These are phyloP conservation scores for Platorchestia sp. DNA, from an alignment of 1,140 invertebrate genomes.

Conservation along the genomic window DNA sequence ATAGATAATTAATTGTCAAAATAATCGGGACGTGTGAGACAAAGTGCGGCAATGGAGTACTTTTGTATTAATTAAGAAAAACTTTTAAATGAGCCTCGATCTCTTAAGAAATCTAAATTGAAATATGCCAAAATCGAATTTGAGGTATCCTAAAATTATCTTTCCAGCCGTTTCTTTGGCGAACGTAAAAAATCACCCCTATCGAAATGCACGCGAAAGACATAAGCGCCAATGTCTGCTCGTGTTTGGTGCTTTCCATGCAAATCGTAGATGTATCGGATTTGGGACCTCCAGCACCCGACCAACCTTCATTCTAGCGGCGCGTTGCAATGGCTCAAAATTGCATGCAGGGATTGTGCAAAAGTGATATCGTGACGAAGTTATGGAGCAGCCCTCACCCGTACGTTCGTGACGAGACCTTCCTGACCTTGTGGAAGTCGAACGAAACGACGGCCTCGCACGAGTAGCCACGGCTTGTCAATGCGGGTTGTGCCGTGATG, in stretches of 20 bases:
- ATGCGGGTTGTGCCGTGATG: neutral
- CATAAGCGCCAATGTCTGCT: neutral
- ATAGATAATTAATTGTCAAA: neutral
- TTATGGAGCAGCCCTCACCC: neutral
- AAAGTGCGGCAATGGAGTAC: too few relatives aligned
- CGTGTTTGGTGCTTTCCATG: neutral
- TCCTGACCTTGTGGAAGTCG: slow-evolving; percentile 2
- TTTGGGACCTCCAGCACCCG: neutral
- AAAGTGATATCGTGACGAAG: neutral
- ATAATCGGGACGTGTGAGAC: neutral
- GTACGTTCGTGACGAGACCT: neutral
- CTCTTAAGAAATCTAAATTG: neutral
- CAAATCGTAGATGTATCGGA: too few relatives aligned
- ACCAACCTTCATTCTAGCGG: neutral
- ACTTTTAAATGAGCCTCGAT: neutral
- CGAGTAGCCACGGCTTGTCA: neutral
- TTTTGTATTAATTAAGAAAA: neutral
- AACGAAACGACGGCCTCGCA: neutral
- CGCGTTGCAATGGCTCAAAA: neutral
- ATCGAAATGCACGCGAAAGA: neutral
- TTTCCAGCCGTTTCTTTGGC: neutral
- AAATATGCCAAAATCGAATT: neutral
- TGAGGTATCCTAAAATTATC: too few relatives aligned
- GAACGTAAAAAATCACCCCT: neutral
- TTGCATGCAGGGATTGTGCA: neutral